Percentiles rank a stretch among this genome's conserved stretches.
Conservation (phyloP, 2,888 invertebrate genomes). For the Charanyca ferruginea region DNA sequence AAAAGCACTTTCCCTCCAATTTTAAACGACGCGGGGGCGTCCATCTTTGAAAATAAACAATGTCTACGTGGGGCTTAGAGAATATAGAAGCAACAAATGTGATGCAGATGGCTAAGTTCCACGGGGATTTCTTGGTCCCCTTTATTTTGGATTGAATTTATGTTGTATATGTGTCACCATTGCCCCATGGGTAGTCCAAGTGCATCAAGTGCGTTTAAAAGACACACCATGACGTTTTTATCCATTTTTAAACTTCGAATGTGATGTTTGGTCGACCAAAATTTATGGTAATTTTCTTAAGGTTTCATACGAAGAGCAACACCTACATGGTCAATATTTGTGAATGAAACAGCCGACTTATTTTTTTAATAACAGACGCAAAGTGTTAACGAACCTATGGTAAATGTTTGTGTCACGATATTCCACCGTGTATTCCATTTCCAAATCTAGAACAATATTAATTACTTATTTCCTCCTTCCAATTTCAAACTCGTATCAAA, state of each 20-base stretch:
- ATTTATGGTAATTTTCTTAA: too few species aligned
- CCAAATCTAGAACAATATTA: not conserved
- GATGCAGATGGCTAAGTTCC: conserved; percentile 76
- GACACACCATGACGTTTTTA: conserved; percentile 15
- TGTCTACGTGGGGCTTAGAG: conserved; percentile 69
- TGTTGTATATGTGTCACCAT: conserved; percentile 39
- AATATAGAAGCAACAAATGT: conserved; percentile 75
- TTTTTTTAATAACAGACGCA: too few species aligned
- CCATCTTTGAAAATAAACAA: conserved; percentile 74
- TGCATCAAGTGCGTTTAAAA: conserved; percentile 32
- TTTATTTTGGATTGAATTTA: conserved; percentile 36
- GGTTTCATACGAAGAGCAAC: too few species aligned
- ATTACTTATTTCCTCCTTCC: not conserved
- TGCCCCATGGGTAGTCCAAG: conserved; percentile 31
- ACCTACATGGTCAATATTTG: too few species aligned
- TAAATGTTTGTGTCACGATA: too few species aligned
- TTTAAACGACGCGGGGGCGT: conserved; percentile 70
- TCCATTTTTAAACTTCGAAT: conserved; percentile 15
- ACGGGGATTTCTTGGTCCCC: conserved; percentile 75
- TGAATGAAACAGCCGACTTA: too few species aligned
- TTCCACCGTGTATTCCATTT: not conserved
- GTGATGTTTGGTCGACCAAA: too few species aligned
- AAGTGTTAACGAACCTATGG: too few species aligned
- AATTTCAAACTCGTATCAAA: not conserved
- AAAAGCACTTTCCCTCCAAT: conserved; percentile 69